phyloP scores from a whole-genome alignment of 1,140 invertebrate species.

The Drosophila arawakana region DNA sequence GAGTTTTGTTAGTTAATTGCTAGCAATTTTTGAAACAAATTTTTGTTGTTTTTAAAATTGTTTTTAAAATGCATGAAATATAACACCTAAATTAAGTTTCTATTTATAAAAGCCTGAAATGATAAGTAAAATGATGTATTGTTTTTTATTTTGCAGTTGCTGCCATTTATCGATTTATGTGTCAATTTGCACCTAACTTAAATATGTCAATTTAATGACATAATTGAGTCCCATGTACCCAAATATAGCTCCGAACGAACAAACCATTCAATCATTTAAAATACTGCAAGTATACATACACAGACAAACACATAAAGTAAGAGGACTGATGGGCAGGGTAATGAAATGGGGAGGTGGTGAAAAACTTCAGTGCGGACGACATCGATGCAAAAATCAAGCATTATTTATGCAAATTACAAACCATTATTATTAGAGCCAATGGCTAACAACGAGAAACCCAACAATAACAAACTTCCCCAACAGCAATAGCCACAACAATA shows the following conservation, averaged over 20 bases:
- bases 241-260: slow-evolving; percentile 6
- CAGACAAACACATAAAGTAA: background rate
- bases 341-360: background rate
- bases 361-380: slow-evolving; percentile 15
- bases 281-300: slow-evolving; percentile 41
- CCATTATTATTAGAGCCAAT: slow-evolving; percentile 79
- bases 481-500: slow-evolving; percentile 23
- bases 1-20: no score
- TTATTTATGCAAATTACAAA: slow-evolving; percentile 81
- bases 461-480: slow-evolving; percentile 25
- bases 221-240: slow-evolving; percentile 29
- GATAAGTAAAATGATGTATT: background rate
- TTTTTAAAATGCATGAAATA: no score
- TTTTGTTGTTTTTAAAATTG: no score
- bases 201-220: slow-evolving; percentile 24
- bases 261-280: slow-evolving; percentile 68
- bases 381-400: slow-evolving; percentile 72
- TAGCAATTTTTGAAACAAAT: no score
- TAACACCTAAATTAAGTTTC: no score
- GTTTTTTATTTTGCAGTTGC: background rate
- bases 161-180: slow-evolving; percentile 47
- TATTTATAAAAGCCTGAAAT: no score
- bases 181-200: slow-evolving; percentile 10
- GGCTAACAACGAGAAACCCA: slow-evolving; percentile 37
- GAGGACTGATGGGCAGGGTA: background rate